Evolutionary conservation across 2,113 vertebrate genomes (phyloP), one percentile per base, ranked within the genome.

Genomic region (Ammodytes dubius): DNA sequence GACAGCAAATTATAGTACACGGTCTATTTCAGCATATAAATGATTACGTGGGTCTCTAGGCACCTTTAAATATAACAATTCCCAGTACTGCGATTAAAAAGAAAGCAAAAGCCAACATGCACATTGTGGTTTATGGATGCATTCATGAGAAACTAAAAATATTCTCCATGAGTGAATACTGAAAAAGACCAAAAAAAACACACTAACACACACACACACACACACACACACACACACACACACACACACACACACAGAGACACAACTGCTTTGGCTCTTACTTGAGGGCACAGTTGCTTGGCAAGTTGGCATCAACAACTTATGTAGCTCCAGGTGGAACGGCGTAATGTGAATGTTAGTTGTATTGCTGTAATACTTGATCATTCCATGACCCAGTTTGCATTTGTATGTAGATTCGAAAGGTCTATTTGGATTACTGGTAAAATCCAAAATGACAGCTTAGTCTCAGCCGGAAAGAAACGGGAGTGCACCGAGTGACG

Each of bases 291-390:
- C 27, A 27, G 1, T 27, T 75, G 64, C 54, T 71, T 56, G 19
- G 54, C 61, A 27, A 27, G 27, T 52, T 42, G 61, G 61, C 57
- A 61, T 77, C 50, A 74, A 74, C 81, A 86, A 39, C 69, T 65
- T 61, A 57, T 85, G 63, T 19, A 80, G 61, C 74, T 87, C 11
- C 70, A 80, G 69, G 68, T 70, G 39, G 45, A 70, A 64, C 78
- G 71, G 35, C 56, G 58, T 74, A 80, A 77, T 70, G 40, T 77
- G 74, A 84, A 72, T 75, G 69, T 63, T 70, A 52, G 63, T 63
- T 70, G 65, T 64, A 49, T 19, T 76, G 53, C 74, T 67, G 61
- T 75, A 79, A 73, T 83, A 87, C 82, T 79, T 87, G 71, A 87
- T 81, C 61, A 74, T 74, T 63, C 53, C 8, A 5, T 68, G 69